Evolutionary conservation across 2,113 vertebrate species (phyloP).

Genomic region (Apaloderma vittatum): DNA sequence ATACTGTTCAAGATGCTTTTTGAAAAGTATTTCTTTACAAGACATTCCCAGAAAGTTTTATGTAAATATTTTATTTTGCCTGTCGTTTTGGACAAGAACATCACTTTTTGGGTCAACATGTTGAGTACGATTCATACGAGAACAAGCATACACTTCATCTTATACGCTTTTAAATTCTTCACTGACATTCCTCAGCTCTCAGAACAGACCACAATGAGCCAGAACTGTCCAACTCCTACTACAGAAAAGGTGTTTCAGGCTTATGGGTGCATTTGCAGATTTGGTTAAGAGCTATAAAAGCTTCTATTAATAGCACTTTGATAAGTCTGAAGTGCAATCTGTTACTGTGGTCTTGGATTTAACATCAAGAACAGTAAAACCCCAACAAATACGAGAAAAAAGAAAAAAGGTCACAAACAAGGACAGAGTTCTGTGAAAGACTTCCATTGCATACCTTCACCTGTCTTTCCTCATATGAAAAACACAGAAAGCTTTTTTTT

Average conservation of each 20-base stretch:
- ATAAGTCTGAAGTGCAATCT: conserved; percentile 4
- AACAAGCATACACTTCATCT: neutral
- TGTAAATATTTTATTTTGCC: conserved; percentile 56
- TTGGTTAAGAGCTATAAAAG: neutral
- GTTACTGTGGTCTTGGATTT: conserved; percentile 1
- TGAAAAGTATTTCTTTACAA: neutral
- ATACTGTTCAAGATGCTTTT: neutral
- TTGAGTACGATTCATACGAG: neutral
- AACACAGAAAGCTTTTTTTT: neutral
- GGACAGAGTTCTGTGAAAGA: neutral
- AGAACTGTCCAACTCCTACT: neutral
- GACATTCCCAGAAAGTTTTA: neutral
- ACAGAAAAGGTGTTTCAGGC: neutral
- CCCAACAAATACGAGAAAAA: neutral
- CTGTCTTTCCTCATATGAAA: neutral
- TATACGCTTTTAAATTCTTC: neutral
- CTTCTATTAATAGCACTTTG: conserved; percentile 2
- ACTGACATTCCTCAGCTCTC: neutral
- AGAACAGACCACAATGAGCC: neutral
- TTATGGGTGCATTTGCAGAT: neutral
- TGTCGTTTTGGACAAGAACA: conserved; percentile 7
- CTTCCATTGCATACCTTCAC: neutral
- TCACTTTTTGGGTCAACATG: neutral
- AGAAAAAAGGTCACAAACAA: neutral
- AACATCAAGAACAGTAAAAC: neutral